Percentiles rank a stretch among this genome's conserved stretches.
Evolutionary conservation across 2,888 invertebrate species (phyloP).

Genomic region (Nomada flava): DNA sequence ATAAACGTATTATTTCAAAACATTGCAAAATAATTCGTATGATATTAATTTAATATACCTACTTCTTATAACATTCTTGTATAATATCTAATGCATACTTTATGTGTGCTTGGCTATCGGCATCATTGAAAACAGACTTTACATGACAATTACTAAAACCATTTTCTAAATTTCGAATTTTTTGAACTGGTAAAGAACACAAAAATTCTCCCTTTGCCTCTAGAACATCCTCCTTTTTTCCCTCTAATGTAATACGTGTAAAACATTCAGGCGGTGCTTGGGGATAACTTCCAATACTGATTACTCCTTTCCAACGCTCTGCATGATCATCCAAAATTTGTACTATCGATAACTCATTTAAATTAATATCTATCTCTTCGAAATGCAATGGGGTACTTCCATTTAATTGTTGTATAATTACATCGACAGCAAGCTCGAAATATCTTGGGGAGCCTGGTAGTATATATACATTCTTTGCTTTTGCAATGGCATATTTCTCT

Average conservation of each 20-base stretch:
- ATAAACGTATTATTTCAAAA: not conserved
- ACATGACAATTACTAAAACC: slow-evolving; percentile 73
- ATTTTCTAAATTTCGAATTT: slow-evolving; percentile 48
- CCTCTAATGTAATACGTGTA: slow-evolving; percentile 76
- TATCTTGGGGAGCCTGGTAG: slow-evolving; percentile 87
- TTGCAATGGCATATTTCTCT: slow-evolving; percentile 69
- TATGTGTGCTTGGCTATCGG: slow-evolving; percentile 70
- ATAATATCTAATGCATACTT: slow-evolving; percentile 75
- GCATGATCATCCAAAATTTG: slow-evolving; percentile 69
- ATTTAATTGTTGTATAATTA: slow-evolving; percentile 66
- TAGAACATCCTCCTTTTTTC: slow-evolving; percentile 60
- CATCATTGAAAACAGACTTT: slow-evolving; percentile 66
- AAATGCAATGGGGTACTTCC: slow-evolving; percentile 51
- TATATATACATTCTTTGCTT: slow-evolving; percentile 86
- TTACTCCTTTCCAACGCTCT: slow-evolving; percentile 66
- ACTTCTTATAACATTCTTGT: slow-evolving; percentile 78
- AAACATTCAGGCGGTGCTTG: slow-evolving; percentile 55
- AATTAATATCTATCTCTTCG: slow-evolving; percentile 70
- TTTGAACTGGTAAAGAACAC: slow-evolving; percentile 59
- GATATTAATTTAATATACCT: slow-evolving; percentile 47
- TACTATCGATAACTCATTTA: slow-evolving; percentile 72
- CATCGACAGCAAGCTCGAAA: slow-evolving; percentile 76
- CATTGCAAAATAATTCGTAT: not conserved
- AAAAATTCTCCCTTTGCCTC: slow-evolving; percentile 68
- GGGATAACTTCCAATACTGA: slow-evolving; percentile 78